These are phyloP conservation scores for Carterocephalus palaemon DNA, from an alignment of 2,888 invertebrate genomes.

Conservation along the genomic window DNA sequence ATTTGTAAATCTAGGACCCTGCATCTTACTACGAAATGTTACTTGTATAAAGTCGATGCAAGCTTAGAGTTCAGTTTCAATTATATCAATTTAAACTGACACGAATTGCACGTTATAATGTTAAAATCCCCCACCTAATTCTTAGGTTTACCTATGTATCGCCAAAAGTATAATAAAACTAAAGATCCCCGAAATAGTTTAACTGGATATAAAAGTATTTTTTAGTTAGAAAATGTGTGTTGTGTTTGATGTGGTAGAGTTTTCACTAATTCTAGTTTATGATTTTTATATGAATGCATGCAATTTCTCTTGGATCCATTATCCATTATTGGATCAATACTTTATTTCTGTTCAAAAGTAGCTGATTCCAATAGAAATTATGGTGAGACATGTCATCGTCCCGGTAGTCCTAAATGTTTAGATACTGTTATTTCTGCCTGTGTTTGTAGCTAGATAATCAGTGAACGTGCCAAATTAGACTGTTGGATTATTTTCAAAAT, in stretches of 20 bases:
- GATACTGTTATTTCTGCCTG: slow-evolving; percentile 18
- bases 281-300: slow-evolving; percentile 9
- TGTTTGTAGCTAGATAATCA: too few species aligned
- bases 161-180: too few species aligned
- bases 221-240: slow-evolving; percentile 11
- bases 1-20: neutral
- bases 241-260: slow-evolving; percentile 7
- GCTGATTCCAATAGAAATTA: slow-evolving; percentile 10
- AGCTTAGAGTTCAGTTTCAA: neutral
- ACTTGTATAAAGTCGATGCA: neutral
- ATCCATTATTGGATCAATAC: too few species aligned
- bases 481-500: too few species aligned
- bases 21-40: neutral
- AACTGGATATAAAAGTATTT: too few species aligned
- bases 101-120: too few species aligned
- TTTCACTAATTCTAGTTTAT: slow-evolving; percentile 6
- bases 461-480: too few species aligned
- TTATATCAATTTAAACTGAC: neutral
- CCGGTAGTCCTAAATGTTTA: neutral
- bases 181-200: too few species aligned
- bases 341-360: neutral
- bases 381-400: neutral
- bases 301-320: slow-evolving; percentile 12
- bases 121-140: too few species aligned
- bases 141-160: too few species aligned